These are phyloP conservation scores for Echinops telfairi DNA, from an alignment of 2,113 vertebrate genomes.

Conservation along the genomic window DNA sequence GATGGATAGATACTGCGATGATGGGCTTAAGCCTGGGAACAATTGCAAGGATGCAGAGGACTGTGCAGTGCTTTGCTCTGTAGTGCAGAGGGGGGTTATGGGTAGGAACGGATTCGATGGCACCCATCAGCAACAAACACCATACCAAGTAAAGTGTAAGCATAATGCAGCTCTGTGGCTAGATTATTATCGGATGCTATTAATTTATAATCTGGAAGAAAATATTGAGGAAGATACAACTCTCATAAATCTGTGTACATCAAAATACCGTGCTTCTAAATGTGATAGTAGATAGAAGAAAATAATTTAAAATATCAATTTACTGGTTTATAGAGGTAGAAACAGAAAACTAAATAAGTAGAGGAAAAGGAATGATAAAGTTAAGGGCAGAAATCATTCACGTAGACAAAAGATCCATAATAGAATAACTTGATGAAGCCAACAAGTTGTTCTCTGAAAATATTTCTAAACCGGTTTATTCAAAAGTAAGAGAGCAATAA, in stretches of 20 bases:
- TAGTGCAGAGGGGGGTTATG: too few species aligned
- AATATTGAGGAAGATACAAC: not conserved
- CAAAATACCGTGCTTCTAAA: not conserved
- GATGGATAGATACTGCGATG: too few species aligned
- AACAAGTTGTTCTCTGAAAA: not conserved
- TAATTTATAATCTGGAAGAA: not conserved
- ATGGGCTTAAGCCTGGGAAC: too few species aligned
- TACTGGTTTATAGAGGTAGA: not conserved
- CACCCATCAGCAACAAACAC: too few species aligned
- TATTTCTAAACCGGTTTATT: not conserved
- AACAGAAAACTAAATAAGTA: not conserved
- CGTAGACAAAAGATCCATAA: not conserved
- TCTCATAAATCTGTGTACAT: not conserved
- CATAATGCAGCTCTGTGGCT: not conserved
- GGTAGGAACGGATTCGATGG: too few species aligned
- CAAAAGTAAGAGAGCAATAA: not conserved
- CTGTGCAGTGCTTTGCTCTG: too few species aligned
- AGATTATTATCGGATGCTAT: not conserved
- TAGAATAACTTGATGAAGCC: not conserved
- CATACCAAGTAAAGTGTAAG: not conserved
- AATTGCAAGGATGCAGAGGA: too few species aligned
- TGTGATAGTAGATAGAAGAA: too few species aligned
- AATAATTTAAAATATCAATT: too few species aligned
- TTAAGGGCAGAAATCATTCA: not conserved
- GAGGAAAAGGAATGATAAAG: not conserved